Percentiles rank a stretch among this genome's conserved stretches.
Conservation (phyloP, 2,113 vertebrate species). For the Nothocercus nigrocapillus region DNA sequence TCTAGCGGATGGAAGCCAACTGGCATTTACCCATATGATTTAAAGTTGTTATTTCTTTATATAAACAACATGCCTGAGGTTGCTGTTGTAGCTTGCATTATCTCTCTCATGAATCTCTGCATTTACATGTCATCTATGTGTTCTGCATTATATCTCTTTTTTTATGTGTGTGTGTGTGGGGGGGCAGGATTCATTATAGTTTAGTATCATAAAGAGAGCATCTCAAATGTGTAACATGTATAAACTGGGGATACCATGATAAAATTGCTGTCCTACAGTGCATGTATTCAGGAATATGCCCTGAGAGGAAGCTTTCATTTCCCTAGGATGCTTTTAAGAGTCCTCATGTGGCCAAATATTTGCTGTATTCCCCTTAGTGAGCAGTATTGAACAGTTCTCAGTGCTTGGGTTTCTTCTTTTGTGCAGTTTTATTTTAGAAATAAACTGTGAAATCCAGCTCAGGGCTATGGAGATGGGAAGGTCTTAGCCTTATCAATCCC, state of each 20-base stretch:
- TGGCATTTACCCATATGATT: background rate
- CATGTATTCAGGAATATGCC: background rate
- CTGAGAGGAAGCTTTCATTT: slow-evolving; percentile 1
- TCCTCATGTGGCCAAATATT: background rate
- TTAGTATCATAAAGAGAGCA: background rate
- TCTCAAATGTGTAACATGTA: background rate
- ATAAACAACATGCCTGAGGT: background rate
- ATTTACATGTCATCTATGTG: background rate
- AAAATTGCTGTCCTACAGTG: background rate
- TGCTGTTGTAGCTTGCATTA: background rate
- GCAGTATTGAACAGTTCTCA: background rate
- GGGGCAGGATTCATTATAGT: background rate
- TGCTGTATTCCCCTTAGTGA: background rate
- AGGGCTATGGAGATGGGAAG: background rate
- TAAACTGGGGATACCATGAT: background rate
- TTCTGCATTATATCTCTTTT: background rate
- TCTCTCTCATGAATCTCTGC: background rate
- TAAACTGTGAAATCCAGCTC: background rate
- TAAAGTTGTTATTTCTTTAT: background rate
- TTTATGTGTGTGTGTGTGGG: background rate
- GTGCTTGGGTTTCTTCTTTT: background rate
- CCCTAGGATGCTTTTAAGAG: slow-evolving; percentile 15
- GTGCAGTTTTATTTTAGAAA: slow-evolving; percentile 10
- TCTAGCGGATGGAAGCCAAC: background rate
- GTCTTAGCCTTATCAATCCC: background rate